A percentile compares a stretch with the other conserved stretches of the same genome.
These are phyloP conservation scores for Ascaphus truei DNA, from an alignment of 2,113 vertebrate species.

Conservation along the genomic window DNA sequence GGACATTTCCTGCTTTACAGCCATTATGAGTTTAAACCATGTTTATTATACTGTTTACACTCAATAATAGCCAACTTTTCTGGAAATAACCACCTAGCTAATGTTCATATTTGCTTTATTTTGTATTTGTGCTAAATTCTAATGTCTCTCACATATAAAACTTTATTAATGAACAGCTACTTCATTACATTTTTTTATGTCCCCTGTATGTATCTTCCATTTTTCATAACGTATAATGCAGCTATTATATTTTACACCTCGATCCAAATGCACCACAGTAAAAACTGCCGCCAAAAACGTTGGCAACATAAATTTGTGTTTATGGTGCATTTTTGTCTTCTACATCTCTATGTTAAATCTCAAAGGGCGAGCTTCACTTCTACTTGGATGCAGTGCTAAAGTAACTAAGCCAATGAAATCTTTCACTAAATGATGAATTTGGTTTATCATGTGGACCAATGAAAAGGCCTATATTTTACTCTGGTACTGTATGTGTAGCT, in stretches of 20 bases:
- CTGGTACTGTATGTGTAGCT: neutral
- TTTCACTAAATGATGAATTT: neutral
- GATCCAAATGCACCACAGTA: neutral
- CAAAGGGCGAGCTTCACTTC: neutral
- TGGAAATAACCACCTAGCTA: neutral
- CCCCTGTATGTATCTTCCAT: neutral
- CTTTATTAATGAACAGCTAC: slow-evolving; percentile 11
- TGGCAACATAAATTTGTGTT: neutral
- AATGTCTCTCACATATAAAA: neutral
- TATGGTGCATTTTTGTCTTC: neutral
- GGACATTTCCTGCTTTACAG: too few species aligned
- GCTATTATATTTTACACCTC: neutral
- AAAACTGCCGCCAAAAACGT: neutral
- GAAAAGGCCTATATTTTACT: neutral
- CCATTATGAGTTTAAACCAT: too few species aligned
- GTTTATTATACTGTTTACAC: too few species aligned
- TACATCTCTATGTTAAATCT: neutral
- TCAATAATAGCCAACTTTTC: too few species aligned
- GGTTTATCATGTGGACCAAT: neutral
- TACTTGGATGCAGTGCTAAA: neutral
- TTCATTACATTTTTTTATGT: slow-evolving; percentile 11
- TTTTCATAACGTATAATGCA: neutral
- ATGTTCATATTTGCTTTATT: neutral
- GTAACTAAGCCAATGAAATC: slow-evolving; percentile 5
- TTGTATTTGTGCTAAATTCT: neutral